Evolutionary conservation across 2,113 vertebrate genomes (phyloP).

Genomic region (Regulus satrapa): DNA sequence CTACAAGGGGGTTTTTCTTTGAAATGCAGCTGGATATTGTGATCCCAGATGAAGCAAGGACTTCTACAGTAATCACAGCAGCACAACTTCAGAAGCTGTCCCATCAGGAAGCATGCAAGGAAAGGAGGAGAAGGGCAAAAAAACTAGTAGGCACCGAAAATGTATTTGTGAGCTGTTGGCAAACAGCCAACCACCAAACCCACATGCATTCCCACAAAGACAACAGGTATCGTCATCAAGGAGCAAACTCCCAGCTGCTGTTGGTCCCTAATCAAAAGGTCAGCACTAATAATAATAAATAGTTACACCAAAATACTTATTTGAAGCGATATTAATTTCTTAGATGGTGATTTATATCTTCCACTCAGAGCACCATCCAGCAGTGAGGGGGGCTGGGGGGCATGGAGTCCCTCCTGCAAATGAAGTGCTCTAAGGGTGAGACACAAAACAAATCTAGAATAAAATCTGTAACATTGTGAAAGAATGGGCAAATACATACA

Average conservation of each 20-base stretch:
- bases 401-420: background rate
- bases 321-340: background rate
- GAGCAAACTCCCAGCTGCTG: background rate
- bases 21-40: background rate
- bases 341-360: background rate
- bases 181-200: background rate
- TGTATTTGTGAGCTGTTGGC: background rate
- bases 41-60: background rate
- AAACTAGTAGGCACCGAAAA: background rate
- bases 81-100: background rate
- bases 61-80: background rate
- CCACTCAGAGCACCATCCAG: background rate
- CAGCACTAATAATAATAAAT: background rate
- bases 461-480: background rate
- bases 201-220: background rate
- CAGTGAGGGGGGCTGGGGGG: rapidly evolving
- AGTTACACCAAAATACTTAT: background rate
- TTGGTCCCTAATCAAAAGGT: background rate
- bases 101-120: background rate
- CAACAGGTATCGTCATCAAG: background rate
- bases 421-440: background rate
- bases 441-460: background rate
- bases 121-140: background rate
- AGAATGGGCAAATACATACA: background rate
- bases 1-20: background rate